Base-by-base conservation (phyloP, 2,888 invertebrate genomes). In the Dynastes maya region DNA sequence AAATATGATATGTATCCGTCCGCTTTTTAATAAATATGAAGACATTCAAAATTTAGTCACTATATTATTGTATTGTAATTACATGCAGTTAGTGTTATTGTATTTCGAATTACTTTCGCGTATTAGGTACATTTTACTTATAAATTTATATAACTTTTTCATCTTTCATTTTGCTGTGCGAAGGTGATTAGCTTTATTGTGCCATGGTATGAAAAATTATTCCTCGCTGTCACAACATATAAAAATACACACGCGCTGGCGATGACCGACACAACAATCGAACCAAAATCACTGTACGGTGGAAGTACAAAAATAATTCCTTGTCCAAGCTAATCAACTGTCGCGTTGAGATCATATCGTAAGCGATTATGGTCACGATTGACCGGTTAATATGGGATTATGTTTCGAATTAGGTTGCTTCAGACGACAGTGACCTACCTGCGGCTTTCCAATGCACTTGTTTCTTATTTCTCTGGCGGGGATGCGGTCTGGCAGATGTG, bases 361-460 rank as follows among this genome's bases (percentile, higher is more conserved):
- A 22, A 27, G 22, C 27, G 78, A 79, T 76, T 79, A 58, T 63
- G 70, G n/a, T 55, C 29, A 78, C 65, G 63, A 78, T 55, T 68
- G 78, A 51, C 32, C 51, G 68, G 8, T 51, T 49, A 45, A 45
- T 45, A 68, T 53, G 61, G 67, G 55, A 70, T 68, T 70, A 22
- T 27, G 16, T 61, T 67, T 67, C 29, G 70, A 63, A 70, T 79
- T 63, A 70, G 55, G 37, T 78, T 67, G 27, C 53, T 22, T 8
- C 55, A 58, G 51, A 51, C 68, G 76, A 77, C 65, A 65, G 58
- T 64, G 63, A 80, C 86, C 90, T 93, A 95, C 95, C 95, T 94
- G 95, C 94, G 85, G 94, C 93, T 90, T 94, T 95, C 95, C 95
- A 95, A 90, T 94, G 95, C 85, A 95, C 94, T 91, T 93, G 94